A percentile compares a stretch with the other conserved stretches of the same genome.
Conservation (phyloP, 2,797 vertebrate genomes). For the Gallirallus australis region DNA sequence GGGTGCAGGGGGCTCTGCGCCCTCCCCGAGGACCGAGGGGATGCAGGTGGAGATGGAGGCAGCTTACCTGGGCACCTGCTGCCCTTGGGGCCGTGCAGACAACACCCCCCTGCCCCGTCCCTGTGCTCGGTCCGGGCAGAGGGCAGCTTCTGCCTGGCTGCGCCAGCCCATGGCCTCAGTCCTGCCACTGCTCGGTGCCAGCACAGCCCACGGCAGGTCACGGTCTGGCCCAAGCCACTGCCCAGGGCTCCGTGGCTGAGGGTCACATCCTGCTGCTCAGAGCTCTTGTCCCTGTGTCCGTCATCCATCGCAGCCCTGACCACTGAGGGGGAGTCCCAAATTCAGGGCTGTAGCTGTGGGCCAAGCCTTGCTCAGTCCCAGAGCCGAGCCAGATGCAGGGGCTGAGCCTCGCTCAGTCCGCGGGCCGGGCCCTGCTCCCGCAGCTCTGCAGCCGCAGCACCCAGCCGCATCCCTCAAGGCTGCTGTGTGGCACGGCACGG, state of each 20-base stretch:
- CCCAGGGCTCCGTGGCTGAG: accelerated
- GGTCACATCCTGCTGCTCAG: not conserved
- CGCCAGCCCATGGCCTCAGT: not conserved
- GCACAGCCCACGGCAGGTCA: not conserved
- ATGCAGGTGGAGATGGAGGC: accelerated
- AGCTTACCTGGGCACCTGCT: not conserved
- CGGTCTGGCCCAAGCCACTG: accelerated
- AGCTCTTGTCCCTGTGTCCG: accelerated
- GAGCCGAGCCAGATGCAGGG: too few species aligned
- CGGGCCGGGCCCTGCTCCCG: not conserved
- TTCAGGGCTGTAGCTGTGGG: not conserved
- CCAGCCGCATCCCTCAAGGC: accelerated
- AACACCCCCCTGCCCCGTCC: not conserved
- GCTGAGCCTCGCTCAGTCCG: accelerated
- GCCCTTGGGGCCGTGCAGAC: not conserved
- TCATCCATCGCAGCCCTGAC: accelerated
- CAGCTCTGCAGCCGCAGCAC: not conserved
- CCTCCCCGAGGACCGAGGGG: not conserved
- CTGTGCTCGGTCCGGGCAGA: not conserved
- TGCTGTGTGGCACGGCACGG: accelerated
- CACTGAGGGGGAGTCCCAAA: not conserved
- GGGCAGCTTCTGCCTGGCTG: not conserved
- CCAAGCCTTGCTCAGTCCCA: not conserved
- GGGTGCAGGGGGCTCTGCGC: not conserved
- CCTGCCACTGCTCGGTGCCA: accelerated